Conservation (phyloP, 2,797 vertebrate genomes). For the Gallinago nigripennis region DNA sequence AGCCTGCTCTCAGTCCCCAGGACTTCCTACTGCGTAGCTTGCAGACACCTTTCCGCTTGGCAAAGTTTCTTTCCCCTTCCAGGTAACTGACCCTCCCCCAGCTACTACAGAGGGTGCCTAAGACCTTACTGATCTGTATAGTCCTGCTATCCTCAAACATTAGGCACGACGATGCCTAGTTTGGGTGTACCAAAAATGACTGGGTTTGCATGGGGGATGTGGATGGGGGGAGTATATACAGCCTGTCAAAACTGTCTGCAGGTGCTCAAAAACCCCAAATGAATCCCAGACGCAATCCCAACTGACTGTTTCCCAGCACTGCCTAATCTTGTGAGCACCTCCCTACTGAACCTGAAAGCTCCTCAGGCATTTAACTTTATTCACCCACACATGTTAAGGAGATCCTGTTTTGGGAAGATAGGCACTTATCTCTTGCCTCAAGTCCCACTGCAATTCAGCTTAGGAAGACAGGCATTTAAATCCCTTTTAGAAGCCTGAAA, state of each 20-base stretch:
- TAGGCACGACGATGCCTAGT: not conserved
- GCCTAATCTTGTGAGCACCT: constrained; percentile 32
- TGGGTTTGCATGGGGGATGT: not conserved
- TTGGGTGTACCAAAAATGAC: not conserved
- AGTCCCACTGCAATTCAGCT: constrained; percentile 42
- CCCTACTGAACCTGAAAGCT: constrained; percentile 42
- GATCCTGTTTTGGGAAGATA: constrained; percentile 61
- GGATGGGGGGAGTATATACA: rapidly evolving
- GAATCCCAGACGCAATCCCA: constrained; percentile 23
- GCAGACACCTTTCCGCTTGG: not conserved
- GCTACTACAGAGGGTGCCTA: not conserved
- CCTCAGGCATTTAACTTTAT: constrained; percentile 43
- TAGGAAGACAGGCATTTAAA: constrained; percentile 59
- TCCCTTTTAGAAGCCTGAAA: constrained; percentile 43
- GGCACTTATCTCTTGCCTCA: constrained; percentile 62
- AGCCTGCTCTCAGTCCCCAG: not conserved
- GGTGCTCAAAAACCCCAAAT: not conserved
- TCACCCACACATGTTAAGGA: constrained; percentile 58
- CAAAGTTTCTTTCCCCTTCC: not conserved
- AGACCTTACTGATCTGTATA: rapidly evolving
- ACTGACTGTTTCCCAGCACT: constrained; percentile 8
- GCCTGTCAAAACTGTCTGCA: not conserved
- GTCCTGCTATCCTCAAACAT: not conserved
- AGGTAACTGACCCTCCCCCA: not conserved
- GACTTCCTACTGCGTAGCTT: not conserved